Percentiles rank a stretch among this genome's conserved stretches.
phyloP scores from a whole-genome alignment of 1,140 invertebrate species.

The Lineus longissimus region DNA sequence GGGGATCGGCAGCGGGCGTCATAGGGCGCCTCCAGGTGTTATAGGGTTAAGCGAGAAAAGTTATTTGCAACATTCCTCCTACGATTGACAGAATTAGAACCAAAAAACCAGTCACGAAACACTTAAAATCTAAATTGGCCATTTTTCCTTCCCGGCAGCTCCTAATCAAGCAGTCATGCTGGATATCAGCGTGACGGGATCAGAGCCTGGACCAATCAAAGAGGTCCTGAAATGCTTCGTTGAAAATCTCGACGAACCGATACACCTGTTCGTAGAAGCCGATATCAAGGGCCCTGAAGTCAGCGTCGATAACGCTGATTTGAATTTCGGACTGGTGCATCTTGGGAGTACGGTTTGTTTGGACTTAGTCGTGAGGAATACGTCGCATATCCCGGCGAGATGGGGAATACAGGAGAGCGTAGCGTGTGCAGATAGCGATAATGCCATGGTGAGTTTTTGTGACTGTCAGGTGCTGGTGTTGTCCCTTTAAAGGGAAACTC shows the following conservation, averaged over 20 bases:
- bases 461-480: neutral
- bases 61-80: too few relatives aligned
- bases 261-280: conserved; percentile 46
- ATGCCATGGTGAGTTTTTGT: conserved; percentile 23
- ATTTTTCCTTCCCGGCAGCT: too few relatives aligned
- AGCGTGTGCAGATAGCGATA: conserved; percentile 9
- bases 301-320: conserved; percentile 33
- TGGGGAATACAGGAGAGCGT: conserved; percentile 22
- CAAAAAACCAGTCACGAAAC: too few relatives aligned
- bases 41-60: too few relatives aligned
- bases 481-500: too few relatives aligned
- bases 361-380: conserved; percentile 36
- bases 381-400: conserved; percentile 27
- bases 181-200: conserved; percentile 47
- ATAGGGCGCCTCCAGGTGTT: too few relatives aligned
- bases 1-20: too few relatives aligned
- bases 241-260: conserved; percentile 45
- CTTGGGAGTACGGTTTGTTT: conserved; percentile 29
- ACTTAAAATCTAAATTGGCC: too few relatives aligned
- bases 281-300: conserved; percentile 51
- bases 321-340: conserved; percentile 47
- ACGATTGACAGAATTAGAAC: too few relatives aligned
- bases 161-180: conserved; percentile 13
- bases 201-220: conserved; percentile 40
- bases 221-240: conserved; percentile 46